phyloP scores from a whole-genome alignment of 2,113 vertebrate species.

The Recurvirostra avosetta region DNA sequence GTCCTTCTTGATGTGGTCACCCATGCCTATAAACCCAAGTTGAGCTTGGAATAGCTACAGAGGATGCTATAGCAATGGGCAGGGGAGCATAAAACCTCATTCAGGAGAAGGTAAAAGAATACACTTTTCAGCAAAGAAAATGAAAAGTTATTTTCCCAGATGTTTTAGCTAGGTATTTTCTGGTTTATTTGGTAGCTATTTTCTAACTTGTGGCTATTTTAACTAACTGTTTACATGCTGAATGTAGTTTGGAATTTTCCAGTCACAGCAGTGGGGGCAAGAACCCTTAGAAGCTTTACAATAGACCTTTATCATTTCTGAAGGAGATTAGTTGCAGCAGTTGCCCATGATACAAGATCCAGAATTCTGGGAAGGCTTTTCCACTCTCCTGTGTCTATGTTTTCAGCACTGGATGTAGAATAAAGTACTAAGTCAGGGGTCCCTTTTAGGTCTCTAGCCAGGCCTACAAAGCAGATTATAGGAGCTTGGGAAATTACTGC shows the following conservation, averaged over 20 bases:
- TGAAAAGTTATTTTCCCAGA: neutral
- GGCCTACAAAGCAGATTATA: neutral
- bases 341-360: neutral
- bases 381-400: neutral
- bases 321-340: neutral
- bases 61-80: neutral
- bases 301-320: neutral
- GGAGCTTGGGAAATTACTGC: neutral
- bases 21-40: neutral
- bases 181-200: neutral
- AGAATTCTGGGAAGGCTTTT: neutral
- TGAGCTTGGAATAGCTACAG: neutral
- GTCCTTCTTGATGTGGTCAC: neutral
- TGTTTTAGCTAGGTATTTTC: neutral
- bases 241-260: neutral
- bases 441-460: neutral
- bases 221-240: neutral
- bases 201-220: neutral
- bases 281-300: neutral
- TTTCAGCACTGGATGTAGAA: neutral
- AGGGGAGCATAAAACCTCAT: neutral
- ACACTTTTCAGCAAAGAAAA: neutral
- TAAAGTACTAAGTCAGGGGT: neutral
- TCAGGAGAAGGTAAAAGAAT: neutral
- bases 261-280: neutral